Evolutionary conservation across 2,113 vertebrate genomes (phyloP), one percentile per base, ranked within the genome.

Genomic region (Sylvietta virens): DNA sequence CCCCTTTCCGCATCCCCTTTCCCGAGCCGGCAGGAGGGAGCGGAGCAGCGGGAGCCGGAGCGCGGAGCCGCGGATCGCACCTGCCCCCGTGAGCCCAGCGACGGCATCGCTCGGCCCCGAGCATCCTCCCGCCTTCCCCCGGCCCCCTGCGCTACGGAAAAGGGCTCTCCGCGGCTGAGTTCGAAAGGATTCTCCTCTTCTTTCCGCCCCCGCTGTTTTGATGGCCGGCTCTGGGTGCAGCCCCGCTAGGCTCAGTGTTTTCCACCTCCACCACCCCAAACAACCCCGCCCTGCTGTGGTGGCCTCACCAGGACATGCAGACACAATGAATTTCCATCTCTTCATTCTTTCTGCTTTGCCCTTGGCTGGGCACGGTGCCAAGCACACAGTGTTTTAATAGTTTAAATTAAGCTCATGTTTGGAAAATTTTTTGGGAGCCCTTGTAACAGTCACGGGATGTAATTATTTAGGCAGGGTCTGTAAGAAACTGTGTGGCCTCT

Each of bases 191-290:
- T 4, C 6, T 30, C 28, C 26, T 11, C 1, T 40, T 33, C 15
- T 27, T 50, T 15, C 61, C 61, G 2, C 4, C 8, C 37, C 31
- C 23, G 20, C 13, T 15, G 3, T 6, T 76, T 12, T 1, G 5
- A 0, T 15, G 67, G 6, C 22, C 37, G 6, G 45, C 54, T 70
- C 13, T 4, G 39, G 39, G 35, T 17, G 45, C 70, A 39, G 45
- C 0, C 1, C 24, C 13, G 22, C 10, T 14, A 15, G 17, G 47
- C 7, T 18, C 31, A 0, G 39, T 2, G 14, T 6, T 45, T 35
- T 78, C 28, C 1, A 0, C 8, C 28, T 33, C 33, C 40, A 14
- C 2, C 35, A 9, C 4, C 7, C 27, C 0, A 0, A 0, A 8
- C 9, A 24, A 31, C 61, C 56, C 65, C 69, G 31, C 42, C 21